A percentile compares a stretch with the other conserved stretches of the same genome.
Evolutionary conservation across 2,113 vertebrate genomes (phyloP).

Genomic region (Crotalus helleri): DNA sequence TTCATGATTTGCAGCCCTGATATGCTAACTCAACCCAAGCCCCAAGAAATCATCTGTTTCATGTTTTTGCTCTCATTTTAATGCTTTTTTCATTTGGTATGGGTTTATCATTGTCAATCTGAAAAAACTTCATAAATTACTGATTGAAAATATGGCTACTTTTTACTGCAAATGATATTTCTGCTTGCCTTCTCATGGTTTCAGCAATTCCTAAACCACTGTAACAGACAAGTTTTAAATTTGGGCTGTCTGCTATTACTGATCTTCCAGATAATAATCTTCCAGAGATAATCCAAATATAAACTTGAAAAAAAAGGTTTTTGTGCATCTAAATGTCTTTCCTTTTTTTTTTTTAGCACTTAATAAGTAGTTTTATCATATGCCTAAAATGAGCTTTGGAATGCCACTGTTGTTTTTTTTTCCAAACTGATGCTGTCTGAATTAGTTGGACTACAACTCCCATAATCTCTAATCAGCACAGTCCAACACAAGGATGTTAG

Average conservation of each 20-base stretch:
- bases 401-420: background rate
- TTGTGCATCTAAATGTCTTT: constrained; percentile 19
- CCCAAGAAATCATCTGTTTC: background rate
- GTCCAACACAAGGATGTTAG: background rate
- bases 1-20: background rate
- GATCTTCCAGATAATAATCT: constrained; percentile 41
- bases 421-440: background rate
- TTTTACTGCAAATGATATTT: background rate
- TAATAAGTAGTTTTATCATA: constrained; percentile 24
- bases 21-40: background rate
- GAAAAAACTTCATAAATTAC: background rate
- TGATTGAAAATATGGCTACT: background rate
- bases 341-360: background rate
- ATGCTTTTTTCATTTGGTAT: background rate
- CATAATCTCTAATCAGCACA: background rate
- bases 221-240: constrained; percentile 52
- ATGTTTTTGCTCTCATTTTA: background rate
- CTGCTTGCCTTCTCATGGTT: constrained; percentile 31
- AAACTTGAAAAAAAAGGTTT: constrained; percentile 26
- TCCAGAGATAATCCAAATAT: constrained; percentile 49
- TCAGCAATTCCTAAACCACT: background rate
- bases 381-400: background rate
- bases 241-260: constrained; percentile 45
- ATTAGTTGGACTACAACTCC: background rate
- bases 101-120: background rate